Base-by-base conservation (phyloP, 2,888 invertebrate genomes). In the Drosophila buzzatii region DNA sequence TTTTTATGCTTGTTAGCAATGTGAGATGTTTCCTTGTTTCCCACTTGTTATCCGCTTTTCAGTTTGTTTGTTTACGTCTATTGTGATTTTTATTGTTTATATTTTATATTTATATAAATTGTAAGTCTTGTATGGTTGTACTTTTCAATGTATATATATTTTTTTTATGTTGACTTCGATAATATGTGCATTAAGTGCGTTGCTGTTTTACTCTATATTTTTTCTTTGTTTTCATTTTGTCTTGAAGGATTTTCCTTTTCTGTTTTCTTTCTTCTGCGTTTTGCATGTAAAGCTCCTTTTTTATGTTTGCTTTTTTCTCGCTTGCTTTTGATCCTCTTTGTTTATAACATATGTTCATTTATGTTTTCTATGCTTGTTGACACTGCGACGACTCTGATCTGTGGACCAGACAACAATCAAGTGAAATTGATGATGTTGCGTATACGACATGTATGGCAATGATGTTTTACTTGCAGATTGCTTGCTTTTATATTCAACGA, bases 321-420 rank as follows among this genome's bases (percentile, higher is more conserved):
- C 18, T 31, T 65, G 12, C 31, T 66, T 74, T 70, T 68, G 63
- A 56, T 56, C 16, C 27, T 27, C 42, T 53, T 45, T 52, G 35
- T 77, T 27, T 6, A 55, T 52, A 69, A 67, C 78, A 78, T 75
- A 69, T 79, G 78, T 75, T 69, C 75, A 69, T 78, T 83, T 74
- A 52, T 80, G 74, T 73, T 82, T 55, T 47, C 49, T 53, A 31
- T 70, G 65, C 81, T 76, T 83, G 83, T 65, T 81, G 68, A 70
- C 67, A 70, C 72, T 83, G 72, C 72, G 49, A 63, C 60, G 51
- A 78, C 59, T 44, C 42, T 81, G 49, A 51, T 51, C 85, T 75
- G 82, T 82, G 85, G 82, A 82, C 80, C 85, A 79, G 82, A 81
- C 82, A 76, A 68, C 20, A 67, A 37, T 64, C 71, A 62, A 80